Evolutionary conservation across 2,888 invertebrate species (phyloP).

Genomic region (Machimus rusticus): DNA sequence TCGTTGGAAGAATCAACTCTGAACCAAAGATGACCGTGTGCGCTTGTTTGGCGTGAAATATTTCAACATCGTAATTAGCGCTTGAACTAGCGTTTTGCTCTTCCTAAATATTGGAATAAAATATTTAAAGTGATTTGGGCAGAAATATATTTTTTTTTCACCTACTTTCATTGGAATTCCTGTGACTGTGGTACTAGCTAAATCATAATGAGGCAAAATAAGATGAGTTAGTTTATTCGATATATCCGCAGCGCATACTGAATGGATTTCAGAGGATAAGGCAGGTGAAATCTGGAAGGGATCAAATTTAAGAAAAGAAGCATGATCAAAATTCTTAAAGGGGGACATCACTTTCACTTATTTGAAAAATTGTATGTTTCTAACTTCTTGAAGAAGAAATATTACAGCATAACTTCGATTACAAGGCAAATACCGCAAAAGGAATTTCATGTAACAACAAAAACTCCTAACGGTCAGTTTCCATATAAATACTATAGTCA

Average conservation of each 20-base stretch:
- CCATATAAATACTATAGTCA: background rate
- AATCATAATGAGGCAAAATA: constrained; percentile 84
- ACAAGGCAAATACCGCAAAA: too few relatives aligned
- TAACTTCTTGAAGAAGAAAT: too few relatives aligned
- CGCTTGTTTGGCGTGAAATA: constrained; percentile 87
- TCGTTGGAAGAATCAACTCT: constrained; percentile 65
- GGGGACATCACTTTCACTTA: background rate
- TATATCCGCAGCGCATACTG: constrained; percentile 76
- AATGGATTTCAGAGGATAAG: constrained; percentile 81
- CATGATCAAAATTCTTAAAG: background rate
- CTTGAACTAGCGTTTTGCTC: constrained; percentile 98
- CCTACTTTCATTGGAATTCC: constrained; percentile 95
- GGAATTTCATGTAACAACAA: too few relatives aligned
- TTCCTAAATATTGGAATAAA: constrained; percentile 65
- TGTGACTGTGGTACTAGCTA: constrained; percentile 96
- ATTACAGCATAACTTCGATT: too few relatives aligned
- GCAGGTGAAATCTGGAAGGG: constrained; percentile 71
- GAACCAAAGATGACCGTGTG: constrained; percentile 83
- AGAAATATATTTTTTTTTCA: background rate
- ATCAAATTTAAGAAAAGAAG: background rate
- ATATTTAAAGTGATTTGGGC: background rate
- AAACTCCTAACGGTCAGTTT: background rate
- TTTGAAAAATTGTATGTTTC: background rate
- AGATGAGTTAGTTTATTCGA: constrained; percentile 78
- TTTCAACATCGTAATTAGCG: constrained; percentile 98